Conservation (phyloP, 2,888 invertebrate genomes). For the Melieria crassipennis region DNA sequence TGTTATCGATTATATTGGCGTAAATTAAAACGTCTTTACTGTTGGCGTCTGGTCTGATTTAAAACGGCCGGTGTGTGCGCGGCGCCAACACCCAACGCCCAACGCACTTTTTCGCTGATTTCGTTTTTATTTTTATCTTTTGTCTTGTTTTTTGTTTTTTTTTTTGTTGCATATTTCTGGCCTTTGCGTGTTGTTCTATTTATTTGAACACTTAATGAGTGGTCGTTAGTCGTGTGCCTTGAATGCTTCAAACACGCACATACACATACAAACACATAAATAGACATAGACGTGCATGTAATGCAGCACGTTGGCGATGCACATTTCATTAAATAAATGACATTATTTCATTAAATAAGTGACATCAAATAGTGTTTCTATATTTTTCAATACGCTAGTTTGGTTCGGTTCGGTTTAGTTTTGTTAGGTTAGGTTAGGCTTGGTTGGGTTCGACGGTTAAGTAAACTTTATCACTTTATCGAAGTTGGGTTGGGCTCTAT, state of each 20-base stretch:
- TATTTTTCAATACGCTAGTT: too few species aligned
- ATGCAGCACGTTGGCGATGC: too few species aligned
- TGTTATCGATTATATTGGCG: not conserved
- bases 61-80: not conserved
- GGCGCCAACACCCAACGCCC: too few species aligned
- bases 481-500: too few species aligned
- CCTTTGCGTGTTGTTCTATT: not conserved
- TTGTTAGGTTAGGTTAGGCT: too few species aligned
- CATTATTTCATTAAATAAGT: too few species aligned
- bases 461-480: too few species aligned
- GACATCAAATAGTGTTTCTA: not conserved
- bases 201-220: slow-evolving; percentile 11
- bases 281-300: too few species aligned
- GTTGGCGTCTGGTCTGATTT: slow-evolving; percentile 23
- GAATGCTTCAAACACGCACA: not conserved
- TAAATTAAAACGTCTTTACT: not conserved
- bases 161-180: not conserved
- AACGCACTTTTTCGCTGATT: not conserved
- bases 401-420: too few species aligned
- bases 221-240: slow-evolving; percentile 31
- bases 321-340: too few species aligned
- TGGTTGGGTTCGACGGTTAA: too few species aligned
- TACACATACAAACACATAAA: too few species aligned
- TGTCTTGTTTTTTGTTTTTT: slow-evolving; percentile 4
- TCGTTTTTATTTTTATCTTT: not conserved